Base-by-base conservation (phyloP, 2,113 vertebrate genomes). In the Hylia prasina region DNA sequence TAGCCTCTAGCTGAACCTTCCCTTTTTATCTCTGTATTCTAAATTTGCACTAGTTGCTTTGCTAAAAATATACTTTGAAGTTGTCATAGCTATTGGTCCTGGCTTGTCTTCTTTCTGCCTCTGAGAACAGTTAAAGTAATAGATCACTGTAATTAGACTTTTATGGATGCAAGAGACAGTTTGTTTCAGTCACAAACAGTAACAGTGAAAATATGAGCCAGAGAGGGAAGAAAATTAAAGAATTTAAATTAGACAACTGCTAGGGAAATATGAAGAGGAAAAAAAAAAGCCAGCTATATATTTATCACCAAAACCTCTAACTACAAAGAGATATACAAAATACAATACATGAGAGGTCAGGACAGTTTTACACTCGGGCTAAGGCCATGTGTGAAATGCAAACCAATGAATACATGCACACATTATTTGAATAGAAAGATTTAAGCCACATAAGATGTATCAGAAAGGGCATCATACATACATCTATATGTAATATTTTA, bases 51-150 rank as follows among this genome's bases (percentile, higher is more conserved):
- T 81, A 68, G 79, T 70, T 93, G 75, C 92, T 93, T 88, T 88
- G 75, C 93, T 96, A 97, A 93, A 96, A 96, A 95, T 95, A 96
- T 18, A 83, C 75, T 90, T 83, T 20, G 56, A 96, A 90, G 71
- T 89, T 93, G 75, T 95, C 75, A 92, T 42, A 97, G 85, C 82
- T 96, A 90, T 96, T 90, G 85, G 94, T 93, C 92, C 85, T 88
- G 54, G 71, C 27, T 95, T 1, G 0, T 88, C 78, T 87, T 91
- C 87, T 76, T 91, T 86, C 82, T 88, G 79, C 79, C 44, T 90
- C 76, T 68, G 37, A 91, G 82, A 92, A 64, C 64, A 95, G 90
- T 56, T 90, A 68, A 91, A 93, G 93, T 82, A 95, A 93, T 93
- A 95, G 90, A 94, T 86, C 75, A 86, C 60, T 30, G 85, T 85